Conservation (phyloP, 2,797 vertebrate species). For the Pangasius larnaudii region DNA sequence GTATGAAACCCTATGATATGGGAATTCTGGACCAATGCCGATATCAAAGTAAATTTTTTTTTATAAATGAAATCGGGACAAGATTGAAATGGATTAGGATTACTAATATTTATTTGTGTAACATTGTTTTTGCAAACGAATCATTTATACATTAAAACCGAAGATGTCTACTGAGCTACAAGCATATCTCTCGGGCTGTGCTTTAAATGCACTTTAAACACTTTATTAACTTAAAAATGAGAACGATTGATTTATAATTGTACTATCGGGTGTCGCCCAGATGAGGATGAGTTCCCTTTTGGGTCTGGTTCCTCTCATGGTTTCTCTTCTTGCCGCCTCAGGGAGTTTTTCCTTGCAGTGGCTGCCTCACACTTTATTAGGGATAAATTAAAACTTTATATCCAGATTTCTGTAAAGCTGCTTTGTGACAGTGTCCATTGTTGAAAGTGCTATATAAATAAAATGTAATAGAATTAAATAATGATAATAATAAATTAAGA, state of each 20-base stretch:
- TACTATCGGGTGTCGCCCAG: background rate
- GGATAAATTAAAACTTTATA: background rate
- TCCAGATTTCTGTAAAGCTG: background rate
- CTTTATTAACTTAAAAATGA: background rate
- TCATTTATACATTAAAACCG: background rate
- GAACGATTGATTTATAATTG: background rate
- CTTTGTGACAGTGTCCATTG: background rate
- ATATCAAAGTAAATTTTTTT: background rate
- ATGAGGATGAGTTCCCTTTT: background rate
- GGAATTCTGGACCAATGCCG: background rate
- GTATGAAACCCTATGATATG: background rate
- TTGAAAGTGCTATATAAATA: background rate
- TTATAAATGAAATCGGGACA: background rate
- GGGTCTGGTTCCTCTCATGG: background rate
- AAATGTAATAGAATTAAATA: background rate
- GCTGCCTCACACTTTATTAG: background rate
- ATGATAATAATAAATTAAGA: background rate
- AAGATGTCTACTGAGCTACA: background rate
- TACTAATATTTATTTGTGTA: background rate
- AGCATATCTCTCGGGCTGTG: no score
- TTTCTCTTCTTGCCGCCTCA: background rate
- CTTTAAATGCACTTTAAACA: conserved; percentile 3
- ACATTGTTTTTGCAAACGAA: background rate
- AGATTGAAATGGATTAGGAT: background rate
- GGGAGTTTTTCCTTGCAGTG: background rate